A percentile compares a stretch with the other conserved stretches of the same genome.
Evolutionary conservation across 2,888 invertebrate species (phyloP).

Genomic region (Scelioninae gen. 1): DNA sequence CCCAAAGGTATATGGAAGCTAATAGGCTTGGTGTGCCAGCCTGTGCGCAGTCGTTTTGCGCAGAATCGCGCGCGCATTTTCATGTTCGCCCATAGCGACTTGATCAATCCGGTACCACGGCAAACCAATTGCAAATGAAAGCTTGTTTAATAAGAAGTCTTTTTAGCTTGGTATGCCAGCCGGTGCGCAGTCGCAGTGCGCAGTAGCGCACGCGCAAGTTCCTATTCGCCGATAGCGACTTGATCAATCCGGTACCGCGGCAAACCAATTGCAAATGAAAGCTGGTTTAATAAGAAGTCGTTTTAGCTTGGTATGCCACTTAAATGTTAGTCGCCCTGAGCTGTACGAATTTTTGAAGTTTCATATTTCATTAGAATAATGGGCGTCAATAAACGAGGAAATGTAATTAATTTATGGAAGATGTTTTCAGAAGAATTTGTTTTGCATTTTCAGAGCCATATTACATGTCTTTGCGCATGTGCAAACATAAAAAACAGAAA

Average conservation of each 20-base stretch:
- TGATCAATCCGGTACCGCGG: conserved; percentile 19
- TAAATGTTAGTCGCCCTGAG: conserved; percentile 4
- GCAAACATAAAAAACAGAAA: conserved; percentile 1
- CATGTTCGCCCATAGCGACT: neutral
- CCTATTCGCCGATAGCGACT: neutral
- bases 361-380: conserved; percentile 16
- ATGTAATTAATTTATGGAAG: conserved; percentile 2
- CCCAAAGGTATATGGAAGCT: neutral
- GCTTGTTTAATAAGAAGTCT: neutral
- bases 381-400: conserved; percentile 21
- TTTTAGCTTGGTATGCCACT: conserved; percentile 16
- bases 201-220: conserved; percentile 26
- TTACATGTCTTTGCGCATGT: conserved; percentile 12
- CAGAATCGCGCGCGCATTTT: conserved; percentile 21
- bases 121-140: conserved; percentile 16
- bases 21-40: conserved; percentile 23
- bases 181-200: conserved; percentile 27
- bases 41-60: conserved; percentile 24
- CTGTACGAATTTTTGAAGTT: conserved; percentile 21
- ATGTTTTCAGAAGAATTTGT: conserved; percentile 12
- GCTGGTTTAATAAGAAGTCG: neutral
- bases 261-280: conserved; percentile 19
- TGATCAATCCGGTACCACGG: conserved; percentile 18
- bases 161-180: conserved; percentile 24
- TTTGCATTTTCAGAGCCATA: conserved; percentile 15